These are phyloP conservation scores for Penaeus monodon DNA, from an alignment of 2,888 invertebrate species.

Conservation along the genomic window DNA sequence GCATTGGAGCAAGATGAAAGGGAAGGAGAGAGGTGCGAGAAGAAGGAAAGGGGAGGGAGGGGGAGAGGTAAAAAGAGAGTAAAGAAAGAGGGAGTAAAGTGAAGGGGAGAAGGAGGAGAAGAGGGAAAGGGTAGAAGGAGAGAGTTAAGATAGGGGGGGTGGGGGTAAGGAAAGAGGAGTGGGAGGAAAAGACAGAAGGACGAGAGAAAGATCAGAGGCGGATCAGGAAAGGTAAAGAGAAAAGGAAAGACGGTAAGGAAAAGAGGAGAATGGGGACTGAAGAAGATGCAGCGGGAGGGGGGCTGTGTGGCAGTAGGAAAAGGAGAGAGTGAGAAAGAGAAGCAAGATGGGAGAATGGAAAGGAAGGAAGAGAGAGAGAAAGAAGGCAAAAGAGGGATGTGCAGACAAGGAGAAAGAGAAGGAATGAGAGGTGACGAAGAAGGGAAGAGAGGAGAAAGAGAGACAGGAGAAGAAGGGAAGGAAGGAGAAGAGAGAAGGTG, in stretches of 20 bases:
- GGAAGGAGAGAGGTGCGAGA: too few species aligned
- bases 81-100: neutral
- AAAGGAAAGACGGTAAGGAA: neutral
- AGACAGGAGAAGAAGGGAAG: too few species aligned
- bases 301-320: neutral
- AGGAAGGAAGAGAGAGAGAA: neutral
- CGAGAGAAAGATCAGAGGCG: neutral
- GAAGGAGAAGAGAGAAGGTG: too few species aligned
- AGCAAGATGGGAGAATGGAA: neutral
- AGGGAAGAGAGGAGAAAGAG: too few species aligned
- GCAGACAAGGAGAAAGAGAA: too few species aligned
- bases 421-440: too few species aligned
- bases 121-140: neutral
- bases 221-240: neutral
- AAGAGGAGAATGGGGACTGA: neutral
- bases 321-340: neutral
- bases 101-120: neutral
- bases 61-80: too few species aligned
- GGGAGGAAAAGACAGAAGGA: neutral
- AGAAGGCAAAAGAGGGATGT: neutral
- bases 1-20: too few species aligned
- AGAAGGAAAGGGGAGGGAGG: too few species aligned
- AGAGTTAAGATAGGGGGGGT: neutral
- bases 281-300: neutral
- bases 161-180: neutral